Base-by-base conservation (phyloP, 2,113 vertebrate genomes). In the Rallus limicola region DNA sequence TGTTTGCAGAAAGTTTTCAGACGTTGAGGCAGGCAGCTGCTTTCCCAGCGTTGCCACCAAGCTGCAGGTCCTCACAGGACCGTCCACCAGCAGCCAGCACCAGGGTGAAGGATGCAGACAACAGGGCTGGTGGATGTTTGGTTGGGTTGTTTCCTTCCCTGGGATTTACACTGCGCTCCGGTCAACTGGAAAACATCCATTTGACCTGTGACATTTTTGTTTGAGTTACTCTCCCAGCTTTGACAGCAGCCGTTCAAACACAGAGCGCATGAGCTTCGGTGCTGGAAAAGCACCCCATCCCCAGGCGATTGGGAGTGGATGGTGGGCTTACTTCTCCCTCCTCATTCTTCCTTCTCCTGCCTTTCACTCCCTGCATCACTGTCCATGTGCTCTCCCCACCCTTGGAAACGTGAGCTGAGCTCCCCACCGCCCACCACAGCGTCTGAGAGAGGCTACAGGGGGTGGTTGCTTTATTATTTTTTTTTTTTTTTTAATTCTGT, bases 161-260 rank as follows among this genome's bases (percentile, higher is more conserved):
- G 46, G 94, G 78, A 80, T 90, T 95, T 90, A 77, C 60, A 24
- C 0, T 6, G 52, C 10, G 1, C 78, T 74, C 75, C 0, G 0
- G 82, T 89, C 59, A 50, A 44, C 5, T 85, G 90, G 82, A 95
- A 95, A 95, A 79, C 74, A 82, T 80, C 82, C 81, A 82, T 75
- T 56, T 85, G 92, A 96, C 83, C 94, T 13, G 36, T 2, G 10
- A 89, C 81, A 48, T 65, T 86, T 94, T 65, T 85, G 77, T 60
- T 84, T 91, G 71, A 95, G 82, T 89, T 89, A 87, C 40, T 34
- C 86, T 68, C 74, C 38, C 29, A 84, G 86, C 29, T 92, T 95
- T 92, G 86, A 89, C 74, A 82, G 84, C 69, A 72, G 77, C 4
- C 5, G 42, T 75, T 94, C 71, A 86, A 93, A 91, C 72, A 91